Base-by-base conservation (phyloP, 2,797 vertebrate genomes). In the Urocyon cinereoargenteus region DNA sequence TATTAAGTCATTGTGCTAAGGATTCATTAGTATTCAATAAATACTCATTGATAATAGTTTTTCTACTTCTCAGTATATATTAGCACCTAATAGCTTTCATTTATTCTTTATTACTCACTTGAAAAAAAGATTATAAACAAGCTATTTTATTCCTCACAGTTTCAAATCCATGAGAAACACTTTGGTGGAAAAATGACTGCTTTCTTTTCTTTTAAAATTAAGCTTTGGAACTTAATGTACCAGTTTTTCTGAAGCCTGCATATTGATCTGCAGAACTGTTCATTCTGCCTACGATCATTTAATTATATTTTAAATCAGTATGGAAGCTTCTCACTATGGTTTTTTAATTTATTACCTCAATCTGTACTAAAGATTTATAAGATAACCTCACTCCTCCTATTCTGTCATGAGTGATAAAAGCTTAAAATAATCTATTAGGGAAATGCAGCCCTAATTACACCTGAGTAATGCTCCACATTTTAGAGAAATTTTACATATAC, bases 31-130 rank as follows among this genome's bases (percentile, higher is more conserved):
- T 73, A 55, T 72, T 81, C 15, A 81, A 68, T 73, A 82, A 92
- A 85, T 72, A 88, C 45, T 77, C 85, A 57, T 28, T 86, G 24
- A 36, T 95, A 53, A 36, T 72, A 40, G 6, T 7, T 31, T 53
- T 85, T 75, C 51, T 79, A 13, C 26, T 92, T 36, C 79, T 89
- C 14, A 21, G 31, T 19, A 59, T 28, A 49, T 34, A 70, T 53
- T 78, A 77, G 19, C 2, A 81, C 64, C 45, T n/a, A 55, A 91
- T 85, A 77, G 28, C 91, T 94, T 97, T 92, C 9, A 78, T 75
- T 91, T 14, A 86, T 3, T 40, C 15, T 77, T 94, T 90, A 82
- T 62, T 6, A 94, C 84, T 92, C 4, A 59, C 31, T 90, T 93
- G 10, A 85, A 94, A 68, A 87, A 34, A 40, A 45, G 19, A 84